Conservation (phyloP, 2,888 invertebrate species). For the Sinhomidia bicolor region DNA sequence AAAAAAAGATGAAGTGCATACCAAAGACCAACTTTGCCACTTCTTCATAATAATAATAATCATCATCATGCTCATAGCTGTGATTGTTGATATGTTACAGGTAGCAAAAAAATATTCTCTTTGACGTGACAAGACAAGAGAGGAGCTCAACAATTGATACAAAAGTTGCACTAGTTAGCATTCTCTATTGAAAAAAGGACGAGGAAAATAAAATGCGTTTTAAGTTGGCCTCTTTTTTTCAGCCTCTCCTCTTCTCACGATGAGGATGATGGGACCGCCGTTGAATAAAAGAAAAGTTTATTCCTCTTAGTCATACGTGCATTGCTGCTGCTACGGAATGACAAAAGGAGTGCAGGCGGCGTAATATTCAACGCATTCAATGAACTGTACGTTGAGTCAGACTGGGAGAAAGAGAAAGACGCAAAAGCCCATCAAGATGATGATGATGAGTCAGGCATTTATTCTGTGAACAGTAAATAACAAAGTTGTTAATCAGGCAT, state of each 20-base stretch:
- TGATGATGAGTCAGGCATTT: constrained; percentile 29
- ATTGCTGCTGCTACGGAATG: neutral
- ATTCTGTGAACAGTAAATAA: neutral
- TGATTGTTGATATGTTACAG: constrained; percentile 67
- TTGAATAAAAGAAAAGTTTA: neutral
- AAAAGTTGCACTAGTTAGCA: constrained; percentile 39
- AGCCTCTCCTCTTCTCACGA: neutral
- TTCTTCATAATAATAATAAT: neutral
- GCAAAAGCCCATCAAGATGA: neutral
- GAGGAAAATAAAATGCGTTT: constrained; percentile 4
- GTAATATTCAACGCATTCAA: no score
- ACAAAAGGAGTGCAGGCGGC: neutral
- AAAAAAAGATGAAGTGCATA: neutral
- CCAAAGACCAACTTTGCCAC: constrained; percentile 3
- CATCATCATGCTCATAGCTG: no score
- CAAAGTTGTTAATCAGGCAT: neutral
- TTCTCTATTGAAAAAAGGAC: neutral
- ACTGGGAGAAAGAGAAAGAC: neutral
- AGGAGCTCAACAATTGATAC: constrained; percentile 35
- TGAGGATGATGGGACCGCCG: neutral
- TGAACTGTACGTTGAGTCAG: constrained; percentile 12
- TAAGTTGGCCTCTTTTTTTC: constrained; percentile 33
- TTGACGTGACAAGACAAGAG: constrained; percentile 25
- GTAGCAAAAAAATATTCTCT: constrained; percentile 34
- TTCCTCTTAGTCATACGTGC: neutral